Evolutionary conservation across 1,140 invertebrate species (phyloP).

Genomic region (Caenorhabditis briggsae): DNA sequence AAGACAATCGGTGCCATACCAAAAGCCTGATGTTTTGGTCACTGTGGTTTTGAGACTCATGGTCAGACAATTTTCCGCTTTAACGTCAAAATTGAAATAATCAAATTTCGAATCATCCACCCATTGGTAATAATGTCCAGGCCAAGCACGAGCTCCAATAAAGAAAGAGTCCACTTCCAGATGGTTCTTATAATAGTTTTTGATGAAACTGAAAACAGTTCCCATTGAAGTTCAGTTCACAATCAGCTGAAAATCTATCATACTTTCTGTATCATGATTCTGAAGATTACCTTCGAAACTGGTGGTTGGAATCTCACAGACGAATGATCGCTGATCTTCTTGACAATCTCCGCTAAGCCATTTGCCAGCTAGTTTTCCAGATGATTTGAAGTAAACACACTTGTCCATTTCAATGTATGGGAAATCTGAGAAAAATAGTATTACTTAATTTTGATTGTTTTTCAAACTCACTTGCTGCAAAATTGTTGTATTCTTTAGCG

Average conservation of each 20-base stretch:
- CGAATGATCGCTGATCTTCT: background rate
- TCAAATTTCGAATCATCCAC: background rate
- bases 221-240: background rate
- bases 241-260: background rate
- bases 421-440: background rate
- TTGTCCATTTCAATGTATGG: background rate
- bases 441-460: background rate
- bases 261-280: no score
- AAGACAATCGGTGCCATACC: background rate
- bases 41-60: background rate
- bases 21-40: background rate
- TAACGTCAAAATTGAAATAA: background rate
- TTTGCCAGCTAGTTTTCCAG: background rate
- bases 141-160: background rate
- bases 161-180: background rate
- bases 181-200: background rate
- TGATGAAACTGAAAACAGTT: background rate
- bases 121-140: background rate
- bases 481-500: no score
- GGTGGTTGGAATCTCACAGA: background rate
- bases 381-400: background rate
- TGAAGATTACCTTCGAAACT: background rate
- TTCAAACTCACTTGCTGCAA: background rate
- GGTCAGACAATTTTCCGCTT: background rate
- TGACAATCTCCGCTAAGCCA: background rate